Conservation (phyloP, 1,140 invertebrate species). For the Formica exsecta region DNA sequence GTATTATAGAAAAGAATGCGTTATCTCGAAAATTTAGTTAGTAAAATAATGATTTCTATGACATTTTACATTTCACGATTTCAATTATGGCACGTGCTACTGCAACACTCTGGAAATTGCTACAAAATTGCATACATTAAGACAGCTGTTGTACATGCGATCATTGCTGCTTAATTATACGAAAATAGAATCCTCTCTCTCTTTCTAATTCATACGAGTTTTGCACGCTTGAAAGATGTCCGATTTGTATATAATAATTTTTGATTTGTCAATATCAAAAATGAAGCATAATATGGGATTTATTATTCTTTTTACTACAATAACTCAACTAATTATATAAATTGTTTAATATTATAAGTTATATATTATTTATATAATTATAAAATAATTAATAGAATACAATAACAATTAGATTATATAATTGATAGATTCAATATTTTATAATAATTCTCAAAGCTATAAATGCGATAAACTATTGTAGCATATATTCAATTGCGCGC, state of each 20-base stretch:
- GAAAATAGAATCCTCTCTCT: neutral
- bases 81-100: slow-evolving; percentile 19
- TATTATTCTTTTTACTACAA: neutral
- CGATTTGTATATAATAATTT: neutral
- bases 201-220: slow-evolving; percentile 14
- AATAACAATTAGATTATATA: neutral
- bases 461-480: neutral
- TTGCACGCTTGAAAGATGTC: neutral
- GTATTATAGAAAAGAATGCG: neutral
- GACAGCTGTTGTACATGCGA: slow-evolving; percentile 32
- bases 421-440: neutral
- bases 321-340: neutral
- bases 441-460: slow-evolving; percentile 8
- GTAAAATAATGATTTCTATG: slow-evolving; percentile 13
- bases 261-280: neutral
- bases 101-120: slow-evolving; percentile 35
- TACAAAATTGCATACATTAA: slow-evolving; percentile 23
- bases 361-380: neutral
- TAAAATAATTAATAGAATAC: neutral
- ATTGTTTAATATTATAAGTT: neutral
- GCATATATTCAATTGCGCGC: neutral
- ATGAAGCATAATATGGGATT: neutral
- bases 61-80: slow-evolving; percentile 45
- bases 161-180: slow-evolving; percentile 31
- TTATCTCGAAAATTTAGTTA: slow-evolving; percentile 17